Base-by-base conservation (phyloP, 2,888 invertebrate species). In the Sycophila texana region DNA sequence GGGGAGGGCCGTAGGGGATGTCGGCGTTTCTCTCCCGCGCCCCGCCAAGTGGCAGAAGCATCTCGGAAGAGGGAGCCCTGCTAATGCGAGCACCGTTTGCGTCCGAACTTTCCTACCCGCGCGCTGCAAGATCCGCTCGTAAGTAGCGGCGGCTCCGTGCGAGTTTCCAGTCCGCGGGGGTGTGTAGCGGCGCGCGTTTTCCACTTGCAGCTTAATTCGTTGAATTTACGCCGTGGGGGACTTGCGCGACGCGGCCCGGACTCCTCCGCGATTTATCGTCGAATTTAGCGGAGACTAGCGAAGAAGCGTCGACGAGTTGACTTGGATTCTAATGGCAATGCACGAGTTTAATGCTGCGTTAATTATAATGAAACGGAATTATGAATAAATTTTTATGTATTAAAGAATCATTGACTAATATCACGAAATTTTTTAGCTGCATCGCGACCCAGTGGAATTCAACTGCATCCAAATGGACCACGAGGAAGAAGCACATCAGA, bases 141-240 rank as follows among this genome's bases (percentile, higher is more conserved):
- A 77, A 71, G 70, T 49, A 65, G 61, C 47, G 76, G 47, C 55
- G 20, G 39, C 47, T 26, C 47, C 47, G 65, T 39, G 58, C 30
- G 65, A 71, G 55, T 71, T 76, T 76, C 63, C 70, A 22, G 26
- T 66, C 47, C 22, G 22, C 63, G 65, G 55, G 30, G 61, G 47
- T 47, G 47, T 18, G 63, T 47, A 47, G 39, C 18, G 39, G 63
- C 63, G 47, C 63, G n/a, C 10, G 47, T 30, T 18, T 57, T 20
- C 16, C 57, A 13, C 18, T 58, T 12, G 12, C n/a, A n/a, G 66
- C 66, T 79, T 71, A 79, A 79, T 79, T 79, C 74, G 14, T 61
- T 51, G 20, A 72, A 60, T 79, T 75, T 75, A 71, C 66, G 75
- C 53, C 60, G 30, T 30, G 22, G 26, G 22, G 60, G 60, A 26